Conservation (phyloP, 1,140 invertebrate species). For the Dysdera silvatica region DNA sequence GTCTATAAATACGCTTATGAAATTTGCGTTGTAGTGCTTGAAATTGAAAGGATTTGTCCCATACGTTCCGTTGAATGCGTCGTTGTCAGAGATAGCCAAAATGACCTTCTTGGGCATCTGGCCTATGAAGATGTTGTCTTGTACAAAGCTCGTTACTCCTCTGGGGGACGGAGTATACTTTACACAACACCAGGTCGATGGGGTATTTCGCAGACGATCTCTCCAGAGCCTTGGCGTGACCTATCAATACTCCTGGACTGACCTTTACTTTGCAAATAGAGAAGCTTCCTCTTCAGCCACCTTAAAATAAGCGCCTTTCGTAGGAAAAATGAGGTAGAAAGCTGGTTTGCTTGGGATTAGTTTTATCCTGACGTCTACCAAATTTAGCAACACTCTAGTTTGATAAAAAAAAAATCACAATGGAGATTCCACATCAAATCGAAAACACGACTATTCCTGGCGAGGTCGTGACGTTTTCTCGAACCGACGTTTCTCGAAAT, state of each 20-base stretch:
- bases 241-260: neutral
- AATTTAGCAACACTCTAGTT: neutral
- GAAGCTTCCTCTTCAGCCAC: neutral
- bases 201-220: neutral
- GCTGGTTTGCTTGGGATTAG: neutral
- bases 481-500: neutral
- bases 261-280: neutral
- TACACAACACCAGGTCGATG: neutral
- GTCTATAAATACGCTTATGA: too few species aligned
- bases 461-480: neutral
- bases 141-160: neutral
- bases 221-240: neutral
- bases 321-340: neutral
- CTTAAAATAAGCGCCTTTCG: neutral
- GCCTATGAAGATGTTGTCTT: slow-evolving; percentile 12
- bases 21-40: neutral
- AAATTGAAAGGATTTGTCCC: neutral
- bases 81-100: neutral
- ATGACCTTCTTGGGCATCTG: neutral
- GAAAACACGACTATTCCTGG: neutral
- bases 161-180: neutral
- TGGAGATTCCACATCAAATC: neutral
- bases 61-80: neutral
- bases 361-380: neutral
- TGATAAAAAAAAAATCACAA: neutral